Conservation (phyloP, 2,888 invertebrate species). For the Conops quadrifasciatus region DNA sequence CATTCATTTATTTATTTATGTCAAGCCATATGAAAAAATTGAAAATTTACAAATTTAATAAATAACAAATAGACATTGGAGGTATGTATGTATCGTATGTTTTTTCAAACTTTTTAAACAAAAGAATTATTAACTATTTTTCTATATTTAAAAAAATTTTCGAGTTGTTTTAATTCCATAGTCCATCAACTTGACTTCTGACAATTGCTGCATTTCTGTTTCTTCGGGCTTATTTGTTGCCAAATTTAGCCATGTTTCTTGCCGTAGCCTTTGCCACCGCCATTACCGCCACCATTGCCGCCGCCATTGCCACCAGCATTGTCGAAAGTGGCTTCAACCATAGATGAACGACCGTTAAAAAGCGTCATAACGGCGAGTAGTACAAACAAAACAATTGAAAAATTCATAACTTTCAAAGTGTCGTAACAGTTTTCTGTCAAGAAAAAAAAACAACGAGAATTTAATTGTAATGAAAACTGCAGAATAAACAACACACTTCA, state of each 20-base stretch:
- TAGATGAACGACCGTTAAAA: constrained; percentile 2
- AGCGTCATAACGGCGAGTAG: constrained; percentile 27
- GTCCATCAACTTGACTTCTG: too few relatives aligned
- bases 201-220: too few relatives aligned
- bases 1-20: too few relatives aligned
- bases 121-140: too few relatives aligned
- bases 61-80: too few relatives aligned
- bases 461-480: neutral
- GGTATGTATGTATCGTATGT: too few relatives aligned
- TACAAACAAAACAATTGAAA: constrained; percentile 11
- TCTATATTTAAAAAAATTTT: too few relatives aligned
- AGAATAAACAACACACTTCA: neutral
- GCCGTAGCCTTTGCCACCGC: constrained; percentile 31
- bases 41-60: too few relatives aligned
- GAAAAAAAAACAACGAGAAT: neutral
- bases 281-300: neutral
- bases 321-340: constrained; percentile 28
- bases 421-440: neutral
- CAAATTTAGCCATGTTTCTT: constrained; percentile 40
- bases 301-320: constrained; percentile 6
- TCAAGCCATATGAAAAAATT: too few relatives aligned
- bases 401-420: constrained; percentile 31
- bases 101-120: too few relatives aligned
- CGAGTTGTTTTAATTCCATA: too few relatives aligned
- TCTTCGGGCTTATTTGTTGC: neutral